phyloP scores from a whole-genome alignment of 2,888 invertebrate genomes.

The Mythimna vitellina region DNA sequence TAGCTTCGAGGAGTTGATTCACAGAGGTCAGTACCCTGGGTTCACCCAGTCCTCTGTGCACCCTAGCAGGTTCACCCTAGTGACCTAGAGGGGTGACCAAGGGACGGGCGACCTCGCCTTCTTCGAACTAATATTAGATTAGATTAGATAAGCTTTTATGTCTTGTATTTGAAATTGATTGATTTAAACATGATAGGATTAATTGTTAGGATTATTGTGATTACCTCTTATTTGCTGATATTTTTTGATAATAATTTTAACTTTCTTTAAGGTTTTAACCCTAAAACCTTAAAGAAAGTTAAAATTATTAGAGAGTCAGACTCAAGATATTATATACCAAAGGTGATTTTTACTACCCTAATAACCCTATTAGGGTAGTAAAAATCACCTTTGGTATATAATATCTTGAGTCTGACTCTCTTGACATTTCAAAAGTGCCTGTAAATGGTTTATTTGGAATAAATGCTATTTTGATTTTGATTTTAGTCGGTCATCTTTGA shows the following conservation, averaged over 20 bases:
- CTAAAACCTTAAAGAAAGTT: no score
- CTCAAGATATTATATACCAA: no score
- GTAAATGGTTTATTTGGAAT: no score
- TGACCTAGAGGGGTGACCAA: constrained; percentile 51
- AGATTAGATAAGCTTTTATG: constrained; percentile 1
- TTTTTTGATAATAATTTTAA: not conserved
- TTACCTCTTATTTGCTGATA: not conserved
- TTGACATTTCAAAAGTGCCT: no score
- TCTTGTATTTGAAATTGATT: not conserved
- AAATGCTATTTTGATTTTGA: no score
- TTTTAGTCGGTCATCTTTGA: not conserved
- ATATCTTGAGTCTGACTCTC: no score
- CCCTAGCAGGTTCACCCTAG: constrained; percentile 41
- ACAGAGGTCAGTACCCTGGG: constrained; percentile 91
- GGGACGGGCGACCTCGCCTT: constrained; percentile 44
- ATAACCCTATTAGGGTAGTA: not conserved
- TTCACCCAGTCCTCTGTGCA: constrained; percentile 43
- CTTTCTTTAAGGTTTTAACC: not conserved
- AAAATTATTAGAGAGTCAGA: no score
- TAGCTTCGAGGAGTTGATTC: constrained; percentile 96
- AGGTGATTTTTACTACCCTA: no score
- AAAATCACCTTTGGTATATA: not conserved
- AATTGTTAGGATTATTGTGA: not conserved
- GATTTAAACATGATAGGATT: not conserved
- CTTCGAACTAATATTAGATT: constrained; percentile 13